Percentiles rank a stretch among this genome's conserved stretches.
These are phyloP conservation scores for Campylorhamphus procurvoides DNA, from an alignment of 2,113 vertebrate species.

Conservation along the genomic window DNA sequence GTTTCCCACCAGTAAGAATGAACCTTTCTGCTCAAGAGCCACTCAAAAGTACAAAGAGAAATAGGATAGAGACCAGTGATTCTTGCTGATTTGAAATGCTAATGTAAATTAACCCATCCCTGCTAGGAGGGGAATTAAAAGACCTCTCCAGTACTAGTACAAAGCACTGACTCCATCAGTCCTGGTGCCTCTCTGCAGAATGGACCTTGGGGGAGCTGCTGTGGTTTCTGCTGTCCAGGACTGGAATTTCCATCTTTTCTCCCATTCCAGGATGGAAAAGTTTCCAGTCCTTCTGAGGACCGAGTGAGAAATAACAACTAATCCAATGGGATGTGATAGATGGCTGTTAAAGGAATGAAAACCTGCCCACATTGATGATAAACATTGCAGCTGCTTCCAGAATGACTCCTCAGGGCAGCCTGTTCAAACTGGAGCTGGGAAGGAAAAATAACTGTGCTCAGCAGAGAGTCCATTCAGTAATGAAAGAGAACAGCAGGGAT, in stretches of 20 bases:
- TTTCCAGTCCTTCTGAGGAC: not conserved
- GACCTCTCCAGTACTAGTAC: accelerated
- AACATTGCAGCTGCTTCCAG: conserved; percentile 16
- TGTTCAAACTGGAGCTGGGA: not conserved
- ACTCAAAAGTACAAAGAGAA: not conserved
- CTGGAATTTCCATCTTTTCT: not conserved
- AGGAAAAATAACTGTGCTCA: conserved; percentile 11
- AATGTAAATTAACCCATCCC: not conserved
- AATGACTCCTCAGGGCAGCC: conserved; percentile 3
- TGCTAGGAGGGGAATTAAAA: not conserved
- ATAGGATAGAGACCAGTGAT: not conserved
- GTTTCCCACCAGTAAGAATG: not conserved
- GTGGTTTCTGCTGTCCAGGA: accelerated
- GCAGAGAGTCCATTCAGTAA: not conserved
- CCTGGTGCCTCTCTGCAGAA: not conserved
- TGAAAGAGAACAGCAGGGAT: not conserved
- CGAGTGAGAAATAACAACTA: not conserved
- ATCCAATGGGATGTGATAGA: not conserved
- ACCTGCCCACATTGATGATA: not conserved
- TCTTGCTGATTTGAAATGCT: not conserved
- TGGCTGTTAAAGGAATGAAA: conserved; percentile 19
- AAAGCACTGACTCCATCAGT: not conserved
- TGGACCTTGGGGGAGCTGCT: not conserved
- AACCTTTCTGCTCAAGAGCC: not conserved
- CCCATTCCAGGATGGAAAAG: not conserved